Evolutionary conservation across 2,113 vertebrate genomes (phyloP).

Genomic region (Xiphias gladius): DNA sequence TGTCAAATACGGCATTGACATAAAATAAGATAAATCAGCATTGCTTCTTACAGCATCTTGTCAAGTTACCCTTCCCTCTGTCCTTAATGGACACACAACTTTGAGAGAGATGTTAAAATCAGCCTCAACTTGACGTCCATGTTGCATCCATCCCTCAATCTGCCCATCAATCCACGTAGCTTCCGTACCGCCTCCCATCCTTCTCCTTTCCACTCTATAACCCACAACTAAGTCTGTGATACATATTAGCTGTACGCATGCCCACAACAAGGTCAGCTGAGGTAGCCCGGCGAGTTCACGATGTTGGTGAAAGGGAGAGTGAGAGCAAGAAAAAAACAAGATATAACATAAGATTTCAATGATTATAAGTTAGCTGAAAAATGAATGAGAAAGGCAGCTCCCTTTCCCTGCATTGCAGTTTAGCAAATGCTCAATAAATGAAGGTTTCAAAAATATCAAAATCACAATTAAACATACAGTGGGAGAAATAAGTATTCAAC

Average conservation of each 20-base stretch:
- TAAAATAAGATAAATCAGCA: constrained; percentile 10
- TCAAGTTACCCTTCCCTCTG: constrained; percentile 3
- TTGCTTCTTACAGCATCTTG: not conserved
- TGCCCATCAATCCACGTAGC: constrained; percentile 35
- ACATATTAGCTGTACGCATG: constrained; percentile 66
- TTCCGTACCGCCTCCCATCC: constrained; percentile 48
- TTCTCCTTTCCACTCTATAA: constrained; percentile 70
- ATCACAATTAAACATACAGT: not conserved
- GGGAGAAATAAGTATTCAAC: not conserved
- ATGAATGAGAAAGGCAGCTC: not conserved
- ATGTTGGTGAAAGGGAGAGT: not conserved
- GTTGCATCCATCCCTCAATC: constrained; percentile 42
- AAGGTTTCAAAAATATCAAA: constrained; percentile 9
- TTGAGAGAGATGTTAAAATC: constrained; percentile 53
- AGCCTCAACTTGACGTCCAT: constrained; percentile 55
- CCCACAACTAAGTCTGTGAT: constrained; percentile 64
- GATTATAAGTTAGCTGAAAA: not conserved
- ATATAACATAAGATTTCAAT: not conserved
- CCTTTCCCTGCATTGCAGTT: constrained; percentile 2
- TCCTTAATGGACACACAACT: constrained; percentile 58
- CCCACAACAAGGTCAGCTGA: constrained; percentile 35
- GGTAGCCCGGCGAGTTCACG: not conserved
- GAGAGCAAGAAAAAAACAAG: not conserved
- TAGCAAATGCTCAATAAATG: not conserved
- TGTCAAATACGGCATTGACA: constrained; percentile 6